phyloP scores from a whole-genome alignment of 2,113 vertebrate species.

The Ictidomys tridecemlineatus region DNA sequence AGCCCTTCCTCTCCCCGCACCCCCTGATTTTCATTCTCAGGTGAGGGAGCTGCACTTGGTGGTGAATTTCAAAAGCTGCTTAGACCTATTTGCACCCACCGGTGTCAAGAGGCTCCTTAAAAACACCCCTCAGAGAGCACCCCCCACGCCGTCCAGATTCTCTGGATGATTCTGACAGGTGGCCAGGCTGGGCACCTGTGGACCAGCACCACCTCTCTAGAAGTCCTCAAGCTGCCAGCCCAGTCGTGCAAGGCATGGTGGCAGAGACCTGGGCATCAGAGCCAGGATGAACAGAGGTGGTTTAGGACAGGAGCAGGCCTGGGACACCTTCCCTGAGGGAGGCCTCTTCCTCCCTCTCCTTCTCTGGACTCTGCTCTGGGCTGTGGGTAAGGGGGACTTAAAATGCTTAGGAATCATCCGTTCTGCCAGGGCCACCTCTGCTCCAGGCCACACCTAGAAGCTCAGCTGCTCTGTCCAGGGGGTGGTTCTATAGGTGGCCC shows the following conservation, averaged over 20 bases:
- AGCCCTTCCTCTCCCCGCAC: not conserved
- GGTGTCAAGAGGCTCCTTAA: not conserved
- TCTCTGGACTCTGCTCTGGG: slow-evolving; percentile 47
- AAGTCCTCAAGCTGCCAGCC: not conserved
- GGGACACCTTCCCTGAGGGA: not conserved
- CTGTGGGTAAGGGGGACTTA: not conserved
- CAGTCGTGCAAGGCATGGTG: not conserved
- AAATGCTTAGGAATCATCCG: not conserved
- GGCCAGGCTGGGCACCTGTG: not conserved
- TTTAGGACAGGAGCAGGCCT: not conserved
- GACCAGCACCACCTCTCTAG: accelerated
- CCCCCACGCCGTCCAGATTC: not conserved
- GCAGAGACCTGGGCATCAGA: not conserved
- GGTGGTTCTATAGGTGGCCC: too few species aligned
- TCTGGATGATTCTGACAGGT: not conserved
- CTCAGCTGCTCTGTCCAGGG: not conserved
- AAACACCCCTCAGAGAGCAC: too few species aligned
- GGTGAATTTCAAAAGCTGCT: not conserved
- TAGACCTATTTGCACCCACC: not conserved
- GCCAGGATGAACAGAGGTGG: not conserved
- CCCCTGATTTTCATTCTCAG: not conserved
- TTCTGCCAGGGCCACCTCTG: not conserved
- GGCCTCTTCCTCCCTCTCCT: not conserved
- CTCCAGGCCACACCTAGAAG: not conserved
- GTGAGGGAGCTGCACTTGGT: not conserved